Base-by-base conservation (phyloP, 1,140 invertebrate species). In the Melitaea cinxia region DNA sequence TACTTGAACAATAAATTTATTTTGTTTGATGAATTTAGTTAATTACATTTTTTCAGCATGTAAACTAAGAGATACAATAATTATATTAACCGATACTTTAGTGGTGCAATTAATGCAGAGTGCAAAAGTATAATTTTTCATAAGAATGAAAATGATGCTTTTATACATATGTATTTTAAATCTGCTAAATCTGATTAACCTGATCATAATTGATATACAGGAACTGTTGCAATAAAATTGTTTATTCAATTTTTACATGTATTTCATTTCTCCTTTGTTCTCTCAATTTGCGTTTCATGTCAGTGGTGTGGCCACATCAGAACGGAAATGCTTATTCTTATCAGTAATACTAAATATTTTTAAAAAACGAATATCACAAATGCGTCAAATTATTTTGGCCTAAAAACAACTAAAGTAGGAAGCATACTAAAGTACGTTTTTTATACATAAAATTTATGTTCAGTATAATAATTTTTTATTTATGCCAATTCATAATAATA, bases 161-260 rank as follows among this genome's bases (percentile, higher is more conserved):
- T 52, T 30, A 24, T 17, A 52, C 26, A 52, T 28, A 24, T 52
- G 49, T 53, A 53, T 15, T 17, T 30, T 33, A 15, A 14, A 54
- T 23, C 42, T 47, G 6, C 26, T 54, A 30, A n/a, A n/a, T n/a
- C n/a, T n/a, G n/a, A n/a, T 54, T 30, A 42, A 42, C 37, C 37
- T 7, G 15, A 42, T 42, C 37, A 42, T 21, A 10, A 7, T 47
- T 12, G 42, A 14, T 15, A 15, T 57, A 26, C 37, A 57, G 12
- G 55, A 64, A 56, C 21, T 64, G 54, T 64, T 57, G 62, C 53
- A 57, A 64, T 64, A 64, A 64, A 64, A 26, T 50, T 64, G 57
- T 64, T 64, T 64, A 64, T 64, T 56, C 19, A 64, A 62, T 52
- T 57, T 57, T 57, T 57, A 50, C 39, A 49, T 0, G 15, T 39